These are phyloP conservation scores for Rhinichthys klamathensis DNA, from an alignment of 2,113 vertebrate genomes.

Conservation along the genomic window DNA sequence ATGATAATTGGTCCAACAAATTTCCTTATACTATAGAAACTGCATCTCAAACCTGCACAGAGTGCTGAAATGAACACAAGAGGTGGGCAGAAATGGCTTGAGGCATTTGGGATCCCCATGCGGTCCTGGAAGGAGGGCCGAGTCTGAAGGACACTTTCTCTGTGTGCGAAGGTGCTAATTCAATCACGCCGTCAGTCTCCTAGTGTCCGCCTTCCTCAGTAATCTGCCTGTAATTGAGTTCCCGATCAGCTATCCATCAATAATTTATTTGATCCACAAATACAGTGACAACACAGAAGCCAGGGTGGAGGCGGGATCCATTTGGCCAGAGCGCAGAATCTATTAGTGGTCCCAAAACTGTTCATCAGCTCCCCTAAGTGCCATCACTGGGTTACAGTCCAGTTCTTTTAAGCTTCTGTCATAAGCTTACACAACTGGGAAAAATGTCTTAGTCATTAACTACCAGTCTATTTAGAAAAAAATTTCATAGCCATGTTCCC, in stretches of 20 bases:
- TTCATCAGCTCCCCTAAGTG: slow-evolving; percentile 18
- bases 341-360: slow-evolving; percentile 18
- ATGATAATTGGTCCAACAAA: neutral
- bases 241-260: slow-evolving; percentile 79
- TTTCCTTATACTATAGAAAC: neutral
- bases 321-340: slow-evolving; percentile 25
- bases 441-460: neutral
- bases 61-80: neutral
- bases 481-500: neutral
- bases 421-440: neutral
- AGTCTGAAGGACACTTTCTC: slow-evolving; percentile 74
- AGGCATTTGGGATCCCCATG: slow-evolving; percentile 63
- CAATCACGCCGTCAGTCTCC: slow-evolving; percentile 74
- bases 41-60: neutral
- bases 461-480: neutral
- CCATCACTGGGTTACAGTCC: slow-evolving; percentile 24
- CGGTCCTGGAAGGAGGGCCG: slow-evolving; percentile 55
- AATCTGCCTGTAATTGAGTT: slow-evolving; percentile 83
- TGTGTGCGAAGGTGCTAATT: slow-evolving; percentile 71
- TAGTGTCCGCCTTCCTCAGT: slow-evolving; percentile 70
- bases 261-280: slow-evolving; percentile 77
- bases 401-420: slow-evolving; percentile 20
- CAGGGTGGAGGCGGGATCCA: slow-evolving; percentile 1
- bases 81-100: neutral
- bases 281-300: slow-evolving; percentile 59